A percentile compares a stretch with the other conserved stretches of the same genome.
These are phyloP conservation scores for Hiodon tergisus DNA, from an alignment of 2,113 vertebrate species.

Conservation along the genomic window DNA sequence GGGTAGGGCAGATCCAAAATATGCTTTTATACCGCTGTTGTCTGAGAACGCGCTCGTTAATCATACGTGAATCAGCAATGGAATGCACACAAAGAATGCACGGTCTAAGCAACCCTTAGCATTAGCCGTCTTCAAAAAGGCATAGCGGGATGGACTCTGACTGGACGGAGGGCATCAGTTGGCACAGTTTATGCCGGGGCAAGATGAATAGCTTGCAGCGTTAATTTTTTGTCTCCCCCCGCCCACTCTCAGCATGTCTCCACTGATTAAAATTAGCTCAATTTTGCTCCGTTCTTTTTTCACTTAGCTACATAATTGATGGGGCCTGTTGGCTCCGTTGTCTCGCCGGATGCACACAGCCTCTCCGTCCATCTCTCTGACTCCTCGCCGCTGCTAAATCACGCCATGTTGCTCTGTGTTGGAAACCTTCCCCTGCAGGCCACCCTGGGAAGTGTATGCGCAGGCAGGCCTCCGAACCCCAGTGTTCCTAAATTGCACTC, in stretches of 20 bases:
- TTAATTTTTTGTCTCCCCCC: conserved; percentile 40
- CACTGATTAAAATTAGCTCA: conserved; percentile 51
- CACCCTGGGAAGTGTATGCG: too few relatives aligned
- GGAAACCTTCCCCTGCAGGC: conserved; percentile 18
- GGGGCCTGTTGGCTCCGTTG: conserved; percentile 10
- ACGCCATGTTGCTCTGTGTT: conserved; percentile 7
- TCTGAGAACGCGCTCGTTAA: background rate
- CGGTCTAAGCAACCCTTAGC: background rate
- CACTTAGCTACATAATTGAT: conserved; percentile 52
- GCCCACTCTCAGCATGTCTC: conserved; percentile 28
- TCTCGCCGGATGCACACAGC: conserved; percentile 4
- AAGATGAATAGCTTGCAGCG: conserved; percentile 49
- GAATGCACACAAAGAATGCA: background rate
- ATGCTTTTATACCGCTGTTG: background rate
- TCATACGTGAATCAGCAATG: background rate
- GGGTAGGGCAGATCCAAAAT: background rate
- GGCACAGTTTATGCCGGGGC: conserved; percentile 23
- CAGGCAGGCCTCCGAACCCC: too few relatives aligned
- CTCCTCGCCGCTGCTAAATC: conserved; percentile 24
- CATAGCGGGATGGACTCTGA: background rate
- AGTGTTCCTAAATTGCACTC: too few relatives aligned
- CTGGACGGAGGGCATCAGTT: background rate
- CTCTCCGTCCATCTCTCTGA: background rate
- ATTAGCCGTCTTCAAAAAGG: background rate
- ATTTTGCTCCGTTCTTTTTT: conserved; percentile 42